These are phyloP conservation scores for Dascyllus trimaculatus DNA, from an alignment of 2,113 vertebrate species.

Conservation along the genomic window DNA sequence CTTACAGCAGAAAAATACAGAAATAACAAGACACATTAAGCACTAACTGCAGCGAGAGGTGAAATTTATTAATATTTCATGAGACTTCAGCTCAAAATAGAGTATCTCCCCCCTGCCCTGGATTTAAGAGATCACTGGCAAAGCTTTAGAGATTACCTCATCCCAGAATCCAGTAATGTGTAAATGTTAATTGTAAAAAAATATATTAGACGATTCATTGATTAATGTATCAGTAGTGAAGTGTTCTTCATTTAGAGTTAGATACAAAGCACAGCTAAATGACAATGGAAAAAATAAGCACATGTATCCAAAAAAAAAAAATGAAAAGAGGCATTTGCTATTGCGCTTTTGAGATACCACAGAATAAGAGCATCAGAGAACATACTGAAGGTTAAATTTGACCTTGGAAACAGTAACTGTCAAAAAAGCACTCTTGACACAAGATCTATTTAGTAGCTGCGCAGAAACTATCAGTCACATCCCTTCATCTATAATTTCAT, in stretches of 20 bases:
- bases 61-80: slow-evolving; percentile 83
- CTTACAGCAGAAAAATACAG: slow-evolving; percentile 43
- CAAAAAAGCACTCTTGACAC: background rate
- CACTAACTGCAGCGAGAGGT: slow-evolving; percentile 54
- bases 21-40: slow-evolving; percentile 60
- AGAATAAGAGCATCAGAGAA: background rate
- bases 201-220: slow-evolving; percentile 2
- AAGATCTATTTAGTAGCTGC: background rate
- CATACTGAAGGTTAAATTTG: background rate
- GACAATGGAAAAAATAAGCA: background rate
- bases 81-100: slow-evolving; percentile 81
- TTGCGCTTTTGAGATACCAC: background rate
- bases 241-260: background rate
- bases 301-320: background rate
- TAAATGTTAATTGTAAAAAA: background rate
- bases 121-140: slow-evolving; percentile 66
- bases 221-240: background rate
- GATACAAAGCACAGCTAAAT: background rate
- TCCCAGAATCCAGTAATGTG: slow-evolving; percentile 34
- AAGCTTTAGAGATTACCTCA: slow-evolving; percentile 61
- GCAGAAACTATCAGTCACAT: slow-evolving; percentile 1
- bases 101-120: slow-evolving; percentile 63
- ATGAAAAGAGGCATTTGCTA: background rate
- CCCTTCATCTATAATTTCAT: background rate
- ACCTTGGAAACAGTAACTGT: too few species aligned